phyloP scores from a whole-genome alignment of 1,140 invertebrate species.

The Dendroctonus ponderosae region DNA sequence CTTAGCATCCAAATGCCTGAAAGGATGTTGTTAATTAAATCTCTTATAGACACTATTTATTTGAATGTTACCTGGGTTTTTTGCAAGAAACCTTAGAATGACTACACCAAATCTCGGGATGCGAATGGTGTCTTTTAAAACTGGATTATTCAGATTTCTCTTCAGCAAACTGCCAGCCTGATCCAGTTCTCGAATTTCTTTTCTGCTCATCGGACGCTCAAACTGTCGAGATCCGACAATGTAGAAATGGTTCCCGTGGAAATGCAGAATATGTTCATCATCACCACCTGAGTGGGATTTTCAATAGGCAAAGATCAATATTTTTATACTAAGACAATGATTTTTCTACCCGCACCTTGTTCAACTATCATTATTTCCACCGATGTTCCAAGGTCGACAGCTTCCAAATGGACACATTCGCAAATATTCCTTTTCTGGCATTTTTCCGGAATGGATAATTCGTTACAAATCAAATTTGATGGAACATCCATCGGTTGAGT shows the following conservation, averaged over 20 bases:
- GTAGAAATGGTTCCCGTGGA: conserved; percentile 75
- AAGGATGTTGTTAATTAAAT: background rate
- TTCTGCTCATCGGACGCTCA: conserved; percentile 51
- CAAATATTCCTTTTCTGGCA: conserved; percentile 54
- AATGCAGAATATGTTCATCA: conserved; percentile 68
- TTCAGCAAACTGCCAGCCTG: conserved; percentile 55
- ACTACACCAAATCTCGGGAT: conserved; percentile 69
- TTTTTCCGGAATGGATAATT: conserved; percentile 46
- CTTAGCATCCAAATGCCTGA: conserved; percentile 70
- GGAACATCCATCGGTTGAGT: conserved; percentile 61
- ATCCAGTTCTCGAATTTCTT: conserved; percentile 58
- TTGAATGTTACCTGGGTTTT: conserved; percentile 64
- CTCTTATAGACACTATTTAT: background rate
- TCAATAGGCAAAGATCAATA: too few relatives aligned
- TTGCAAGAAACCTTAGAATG: conserved; percentile 68
- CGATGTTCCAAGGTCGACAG: conserved; percentile 59
- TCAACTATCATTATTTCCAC: conserved; percentile 69
- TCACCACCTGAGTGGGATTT: conserved; percentile 58
- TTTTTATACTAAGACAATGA: too few relatives aligned
- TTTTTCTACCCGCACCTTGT: conserved; percentile 57
- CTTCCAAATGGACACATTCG: conserved; percentile 66
- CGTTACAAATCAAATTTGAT: conserved; percentile 55
- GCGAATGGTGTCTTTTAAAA: conserved; percentile 69
- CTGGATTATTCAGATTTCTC: conserved; percentile 61
- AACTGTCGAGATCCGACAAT: conserved; percentile 62